Evolutionary conservation across 2,888 invertebrate genomes (phyloP).

Genomic region (Sinohyriopsis cumingii): DNA sequence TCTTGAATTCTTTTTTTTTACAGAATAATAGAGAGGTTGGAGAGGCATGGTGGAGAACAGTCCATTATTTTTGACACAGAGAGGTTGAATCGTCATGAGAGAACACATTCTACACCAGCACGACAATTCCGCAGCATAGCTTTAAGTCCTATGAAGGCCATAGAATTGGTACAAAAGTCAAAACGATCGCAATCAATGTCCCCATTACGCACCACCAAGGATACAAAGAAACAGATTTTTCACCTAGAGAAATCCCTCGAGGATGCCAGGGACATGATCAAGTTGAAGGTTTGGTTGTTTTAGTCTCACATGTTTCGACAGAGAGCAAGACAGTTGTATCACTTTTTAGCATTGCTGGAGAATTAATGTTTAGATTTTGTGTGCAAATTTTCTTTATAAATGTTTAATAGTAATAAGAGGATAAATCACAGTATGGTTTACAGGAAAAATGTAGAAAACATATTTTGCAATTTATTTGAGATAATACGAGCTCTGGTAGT

Average conservation of each 20-base stretch:
- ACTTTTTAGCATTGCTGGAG: too few species aligned
- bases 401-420: too few species aligned
- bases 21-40: slow-evolving; percentile 45
- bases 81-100: slow-evolving; percentile 48
- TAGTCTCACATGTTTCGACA: not conserved
- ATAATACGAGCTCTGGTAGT: too few species aligned
- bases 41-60: slow-evolving; percentile 44
- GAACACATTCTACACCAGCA: slow-evolving; percentile 56
- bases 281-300: slow-evolving; percentile 50
- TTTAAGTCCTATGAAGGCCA: slow-evolving; percentile 40
- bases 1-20: slow-evolving; percentile 5
- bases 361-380: too few species aligned
- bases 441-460: too few species aligned
- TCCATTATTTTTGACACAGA: slow-evolving; percentile 55
- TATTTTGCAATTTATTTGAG: too few species aligned
- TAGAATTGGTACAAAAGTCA: slow-evolving; percentile 11
- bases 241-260: slow-evolving; percentile 50
- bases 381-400: too few species aligned
- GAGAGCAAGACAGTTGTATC: too few species aligned
- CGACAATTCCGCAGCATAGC: slow-evolving; percentile 37
- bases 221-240: slow-evolving; percentile 32
- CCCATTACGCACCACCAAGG: slow-evolving; percentile 21
- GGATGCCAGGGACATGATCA: slow-evolving; percentile 52
- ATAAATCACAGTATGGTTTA: too few species aligned
- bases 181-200: slow-evolving; percentile 50